phyloP scores from a whole-genome alignment of 2,113 vertebrate species.

The Pseudonaja textilis region DNA sequence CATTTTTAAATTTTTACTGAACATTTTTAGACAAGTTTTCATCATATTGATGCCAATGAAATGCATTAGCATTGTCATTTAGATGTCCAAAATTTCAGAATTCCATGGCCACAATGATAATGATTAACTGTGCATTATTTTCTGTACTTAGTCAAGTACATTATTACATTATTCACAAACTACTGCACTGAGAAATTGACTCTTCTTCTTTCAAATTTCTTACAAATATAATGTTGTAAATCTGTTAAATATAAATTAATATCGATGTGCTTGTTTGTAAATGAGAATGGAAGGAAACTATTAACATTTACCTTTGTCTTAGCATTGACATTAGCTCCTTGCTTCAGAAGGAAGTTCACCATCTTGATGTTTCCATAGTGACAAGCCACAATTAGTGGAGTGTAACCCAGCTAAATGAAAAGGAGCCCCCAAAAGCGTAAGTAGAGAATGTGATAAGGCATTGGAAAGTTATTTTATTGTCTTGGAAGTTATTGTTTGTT shows the following conservation, averaged over 20 bases:
- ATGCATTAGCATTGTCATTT: background rate
- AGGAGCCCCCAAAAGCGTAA: slow-evolving; percentile 41
- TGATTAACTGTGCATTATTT: background rate
- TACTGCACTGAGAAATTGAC: background rate
- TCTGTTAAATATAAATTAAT: background rate
- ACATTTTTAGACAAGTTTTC: background rate
- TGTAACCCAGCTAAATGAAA: slow-evolving; percentile 88
- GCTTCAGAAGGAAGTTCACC: slow-evolving; percentile 94
- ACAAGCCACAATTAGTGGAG: slow-evolving; percentile 93
- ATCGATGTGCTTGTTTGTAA: background rate
- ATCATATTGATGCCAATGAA: background rate
- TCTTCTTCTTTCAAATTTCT: background rate
- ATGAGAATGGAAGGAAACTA: background rate
- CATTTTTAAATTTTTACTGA: background rate
- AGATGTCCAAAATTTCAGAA: background rate
- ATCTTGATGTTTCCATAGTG: slow-evolving; percentile 98
- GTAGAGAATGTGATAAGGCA: slow-evolving; percentile 41
- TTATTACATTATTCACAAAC: background rate
- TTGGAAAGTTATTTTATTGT: background rate
- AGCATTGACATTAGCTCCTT: slow-evolving; percentile 86
- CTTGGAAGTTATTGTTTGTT: background rate
- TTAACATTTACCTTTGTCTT: slow-evolving; percentile 88
- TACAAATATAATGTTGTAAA: background rate
- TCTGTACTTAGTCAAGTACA: background rate
- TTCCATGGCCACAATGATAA: background rate